Evolutionary conservation across 2,113 vertebrate species (phyloP).

Genomic region (Melanotaenia duboulayi): DNA sequence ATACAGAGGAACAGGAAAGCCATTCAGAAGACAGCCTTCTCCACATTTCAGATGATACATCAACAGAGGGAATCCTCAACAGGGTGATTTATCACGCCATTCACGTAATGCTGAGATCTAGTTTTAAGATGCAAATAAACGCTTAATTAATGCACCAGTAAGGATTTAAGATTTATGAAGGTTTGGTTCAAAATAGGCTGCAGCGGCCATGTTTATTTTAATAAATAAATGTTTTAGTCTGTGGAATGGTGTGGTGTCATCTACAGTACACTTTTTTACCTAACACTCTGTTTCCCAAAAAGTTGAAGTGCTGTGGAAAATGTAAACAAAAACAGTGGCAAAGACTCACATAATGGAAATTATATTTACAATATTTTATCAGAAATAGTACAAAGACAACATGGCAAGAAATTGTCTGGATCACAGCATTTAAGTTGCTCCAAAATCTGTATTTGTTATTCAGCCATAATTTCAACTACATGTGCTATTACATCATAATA

Average conservation of each 20-base stretch:
- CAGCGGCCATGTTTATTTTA: background rate
- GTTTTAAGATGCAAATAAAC: conserved; percentile 18
- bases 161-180: background rate
- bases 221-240: background rate
- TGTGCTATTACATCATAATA: too few relatives aligned
- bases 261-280: background rate
- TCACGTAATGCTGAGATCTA: background rate
- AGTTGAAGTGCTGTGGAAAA: background rate
- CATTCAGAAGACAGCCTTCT: conserved; percentile 86
- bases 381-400: background rate
- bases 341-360: background rate
- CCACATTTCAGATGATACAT: conserved; percentile 83
- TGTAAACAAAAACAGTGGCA: background rate
- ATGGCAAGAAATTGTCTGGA: background rate
- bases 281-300: background rate
- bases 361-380: background rate
- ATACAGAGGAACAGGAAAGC: conserved; percentile 80
- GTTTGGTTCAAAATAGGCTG: conserved; percentile 10
- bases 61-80: conserved; percentile 62
- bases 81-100: conserved; percentile 76
- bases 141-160: background rate
- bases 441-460: background rate
- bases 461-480: background rate
- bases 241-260: background rate
- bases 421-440: background rate